These are phyloP conservation scores for Phylloscopus trochilus DNA, from an alignment of 2,113 vertebrate species.

Conservation along the genomic window DNA sequence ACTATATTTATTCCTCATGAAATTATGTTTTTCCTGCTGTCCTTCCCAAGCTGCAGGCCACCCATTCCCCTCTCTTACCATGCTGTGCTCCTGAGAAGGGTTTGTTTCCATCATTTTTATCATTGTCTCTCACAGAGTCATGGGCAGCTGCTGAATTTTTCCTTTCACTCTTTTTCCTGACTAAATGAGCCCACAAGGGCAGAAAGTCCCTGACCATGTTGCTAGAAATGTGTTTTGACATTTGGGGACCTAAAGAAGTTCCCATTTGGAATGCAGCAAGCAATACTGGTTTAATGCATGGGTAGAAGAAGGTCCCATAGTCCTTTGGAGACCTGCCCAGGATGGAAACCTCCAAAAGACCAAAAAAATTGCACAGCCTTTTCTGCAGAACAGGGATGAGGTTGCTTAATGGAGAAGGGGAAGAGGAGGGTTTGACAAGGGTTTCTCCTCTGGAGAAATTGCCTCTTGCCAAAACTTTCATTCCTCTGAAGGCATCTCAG, in stretches of 20 bases:
- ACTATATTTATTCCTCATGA: rapidly evolving
- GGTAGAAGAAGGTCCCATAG: neutral
- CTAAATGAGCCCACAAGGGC: neutral
- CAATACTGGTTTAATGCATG: neutral
- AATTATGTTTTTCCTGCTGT: neutral
- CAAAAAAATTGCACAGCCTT: neutral
- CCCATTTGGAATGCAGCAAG: neutral
- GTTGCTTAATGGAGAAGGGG: neutral
- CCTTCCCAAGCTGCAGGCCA: neutral
- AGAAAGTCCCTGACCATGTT: neutral
- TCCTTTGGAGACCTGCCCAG: neutral
- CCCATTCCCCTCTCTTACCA: neutral
- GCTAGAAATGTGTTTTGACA: neutral
- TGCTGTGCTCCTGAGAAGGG: neutral
- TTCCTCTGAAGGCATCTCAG: neutral
- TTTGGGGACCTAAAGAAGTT: neutral
- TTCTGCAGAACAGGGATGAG: neutral
- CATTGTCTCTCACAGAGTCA: neutral
- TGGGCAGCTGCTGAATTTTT: neutral
- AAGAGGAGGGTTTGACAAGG: neutral
- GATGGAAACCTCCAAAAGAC: neutral
- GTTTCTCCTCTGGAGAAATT: neutral
- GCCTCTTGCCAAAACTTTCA: neutral
- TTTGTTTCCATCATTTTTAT: neutral
- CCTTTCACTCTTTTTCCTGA: neutral